Conservation (phyloP, 1,140 invertebrate genomes). For the Drosophila sp. region DNA sequence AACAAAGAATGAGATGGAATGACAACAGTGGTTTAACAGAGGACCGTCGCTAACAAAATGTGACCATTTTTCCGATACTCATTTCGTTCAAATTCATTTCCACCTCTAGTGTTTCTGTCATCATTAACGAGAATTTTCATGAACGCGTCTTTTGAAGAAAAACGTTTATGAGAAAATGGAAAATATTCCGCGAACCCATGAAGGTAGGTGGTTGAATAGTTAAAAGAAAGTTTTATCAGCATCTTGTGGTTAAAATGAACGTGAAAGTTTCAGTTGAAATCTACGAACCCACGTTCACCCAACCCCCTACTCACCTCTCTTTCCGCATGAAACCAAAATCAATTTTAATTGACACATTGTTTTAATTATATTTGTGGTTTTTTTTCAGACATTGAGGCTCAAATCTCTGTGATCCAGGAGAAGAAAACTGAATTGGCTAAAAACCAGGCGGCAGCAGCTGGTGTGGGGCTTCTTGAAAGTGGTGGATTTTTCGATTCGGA, state of each 20-base stretch:
- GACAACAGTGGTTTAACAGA: too few relatives aligned
- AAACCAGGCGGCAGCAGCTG: conserved; percentile 85
- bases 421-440: conserved; percentile 91
- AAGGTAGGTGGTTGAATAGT: conserved; percentile 88
- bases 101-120: conserved; percentile 32
- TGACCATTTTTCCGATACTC: not conserved
- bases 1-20: too few relatives aligned
- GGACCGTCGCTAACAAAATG: too few relatives aligned
- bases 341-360: conserved; percentile 43
- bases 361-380: not conserved
- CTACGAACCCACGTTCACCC: too few relatives aligned
- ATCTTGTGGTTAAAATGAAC: not conserved
- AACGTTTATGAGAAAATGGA: conserved; percentile 85
- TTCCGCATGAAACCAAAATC: conserved; percentile 37
- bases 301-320: not conserved
- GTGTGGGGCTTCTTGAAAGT: conserved; percentile 94
- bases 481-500: conserved; percentile 95
- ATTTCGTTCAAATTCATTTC: too few relatives aligned
- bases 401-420: conserved; percentile 94
- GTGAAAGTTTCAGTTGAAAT: not conserved
- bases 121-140: conserved; percentile 56
- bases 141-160: conserved; percentile 55
- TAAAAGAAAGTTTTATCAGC: too few relatives aligned
- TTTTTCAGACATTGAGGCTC: conserved; percentile 94
- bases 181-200: conserved; percentile 90